Evolutionary conservation across 2,797 vertebrate species (phyloP).

Genomic region (Silurus aristotelis): DNA sequence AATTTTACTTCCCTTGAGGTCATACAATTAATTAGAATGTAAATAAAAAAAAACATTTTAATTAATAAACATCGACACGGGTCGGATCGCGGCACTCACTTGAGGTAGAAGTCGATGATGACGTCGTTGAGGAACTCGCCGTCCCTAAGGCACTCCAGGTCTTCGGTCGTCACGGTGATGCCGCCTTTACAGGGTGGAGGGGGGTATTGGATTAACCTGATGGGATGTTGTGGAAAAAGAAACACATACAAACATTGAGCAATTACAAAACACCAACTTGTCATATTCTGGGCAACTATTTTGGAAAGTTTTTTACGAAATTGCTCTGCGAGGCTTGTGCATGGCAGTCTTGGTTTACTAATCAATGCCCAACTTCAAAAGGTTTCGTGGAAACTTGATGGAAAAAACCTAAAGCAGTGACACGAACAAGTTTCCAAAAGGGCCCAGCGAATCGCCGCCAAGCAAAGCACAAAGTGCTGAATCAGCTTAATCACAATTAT

Average conservation of each 20-base stretch:
- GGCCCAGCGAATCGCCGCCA: constrained; percentile 1
- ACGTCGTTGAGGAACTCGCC: constrained; percentile 96
- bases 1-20: background rate
- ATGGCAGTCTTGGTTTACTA: constrained; percentile 35
- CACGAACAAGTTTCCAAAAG: constrained; percentile 31
- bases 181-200: constrained; percentile 87
- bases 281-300: constrained; percentile 19
- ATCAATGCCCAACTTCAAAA: constrained; percentile 43
- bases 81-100: constrained; percentile 57
- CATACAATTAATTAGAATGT: background rate
- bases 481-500: constrained; percentile 34
- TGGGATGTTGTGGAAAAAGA: constrained; percentile 1
- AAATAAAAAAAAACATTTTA: too few species aligned
- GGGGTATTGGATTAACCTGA: constrained; percentile 92
- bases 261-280: constrained; percentile 29
- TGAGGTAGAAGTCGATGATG: constrained; percentile 93
- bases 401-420: constrained; percentile 34
- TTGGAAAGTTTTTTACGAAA: constrained; percentile 22
- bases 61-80: background rate
- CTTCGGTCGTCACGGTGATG: constrained; percentile 88
- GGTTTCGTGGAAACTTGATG: constrained; percentile 33
- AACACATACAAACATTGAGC: background rate
- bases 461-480: constrained; percentile 31
- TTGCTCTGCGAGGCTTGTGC: constrained; percentile 23
- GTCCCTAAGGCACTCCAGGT: constrained; percentile 84